Conservation (phyloP, 1,140 invertebrate species). For the Drosophila willistoni region DNA sequence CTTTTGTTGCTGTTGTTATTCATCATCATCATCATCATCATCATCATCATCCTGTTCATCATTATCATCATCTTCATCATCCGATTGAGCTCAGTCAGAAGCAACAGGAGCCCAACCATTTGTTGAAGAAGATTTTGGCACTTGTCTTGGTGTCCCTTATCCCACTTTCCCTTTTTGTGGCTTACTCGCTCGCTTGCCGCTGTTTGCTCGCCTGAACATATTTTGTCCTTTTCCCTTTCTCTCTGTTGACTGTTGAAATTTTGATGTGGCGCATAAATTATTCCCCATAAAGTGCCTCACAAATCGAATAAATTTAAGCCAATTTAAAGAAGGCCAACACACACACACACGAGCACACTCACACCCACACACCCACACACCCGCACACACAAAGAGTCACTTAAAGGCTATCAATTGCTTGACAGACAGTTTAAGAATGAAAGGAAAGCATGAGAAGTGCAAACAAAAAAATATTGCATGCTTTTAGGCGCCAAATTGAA, state of each 20-base stretch:
- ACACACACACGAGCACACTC: slow-evolving; percentile 5
- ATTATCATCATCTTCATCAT: slow-evolving; percentile 37
- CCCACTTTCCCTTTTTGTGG: not conserved
- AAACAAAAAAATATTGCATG: not conserved
- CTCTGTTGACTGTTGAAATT: slow-evolving; percentile 52
- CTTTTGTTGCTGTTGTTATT: slow-evolving; percentile 42
- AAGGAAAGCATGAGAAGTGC: slow-evolving; percentile 11
- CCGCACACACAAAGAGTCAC: slow-evolving; percentile 3
- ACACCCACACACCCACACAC: slow-evolving; percentile 5
- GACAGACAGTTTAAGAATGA: slow-evolving; percentile 2
- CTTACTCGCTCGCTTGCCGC: not conserved
- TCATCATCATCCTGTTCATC: slow-evolving; percentile 17
- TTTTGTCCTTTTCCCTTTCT: slow-evolving; percentile 1
- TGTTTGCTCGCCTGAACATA: not conserved
- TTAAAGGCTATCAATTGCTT: slow-evolving; percentile 33
- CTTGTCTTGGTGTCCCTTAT: slow-evolving; percentile 35
- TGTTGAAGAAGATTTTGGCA: slow-evolving; percentile 43
- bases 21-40: slow-evolving; percentile 41
- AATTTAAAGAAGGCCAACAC: slow-evolving; percentile 53
- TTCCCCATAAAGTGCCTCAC: slow-evolving; percentile 45
- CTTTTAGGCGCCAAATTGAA: slow-evolving; percentile 21
- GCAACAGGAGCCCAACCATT: slow-evolving; percentile 53
- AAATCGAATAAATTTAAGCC: slow-evolving; percentile 66
- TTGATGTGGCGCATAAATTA: slow-evolving; percentile 58
- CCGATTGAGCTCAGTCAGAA: slow-evolving; percentile 46